phyloP scores from a whole-genome alignment of 2,888 invertebrate genomes.

The Oasisia sp. region DNA sequence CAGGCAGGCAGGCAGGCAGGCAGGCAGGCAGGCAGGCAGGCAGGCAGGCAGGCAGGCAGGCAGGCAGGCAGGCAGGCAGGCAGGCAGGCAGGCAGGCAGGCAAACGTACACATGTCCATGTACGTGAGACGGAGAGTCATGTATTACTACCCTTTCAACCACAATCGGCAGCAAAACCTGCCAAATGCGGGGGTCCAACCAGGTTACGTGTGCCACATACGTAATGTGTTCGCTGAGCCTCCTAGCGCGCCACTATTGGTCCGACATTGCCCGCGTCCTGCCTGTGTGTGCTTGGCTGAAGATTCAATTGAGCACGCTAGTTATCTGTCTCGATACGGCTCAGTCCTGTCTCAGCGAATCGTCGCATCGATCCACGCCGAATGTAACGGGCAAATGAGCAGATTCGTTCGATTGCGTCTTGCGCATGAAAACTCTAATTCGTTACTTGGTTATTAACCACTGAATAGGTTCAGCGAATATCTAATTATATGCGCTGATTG shows the following conservation, averaged over 20 bases:
- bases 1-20: no score
- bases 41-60: no score
- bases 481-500: slow-evolving; percentile 13
- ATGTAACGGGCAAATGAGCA: slow-evolving; percentile 4
- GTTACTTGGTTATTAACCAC: slow-evolving; percentile 1
- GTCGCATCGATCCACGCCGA: background rate
- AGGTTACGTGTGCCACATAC: background rate
- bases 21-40: no score
- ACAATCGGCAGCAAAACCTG: background rate
- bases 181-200: background rate
- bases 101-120: no score
- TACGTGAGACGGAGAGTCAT: no score
- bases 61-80: no score
- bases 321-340: slow-evolving; percentile 4
- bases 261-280: background rate
- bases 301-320: background rate
- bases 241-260: background rate
- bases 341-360: background rate
- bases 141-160: background rate
- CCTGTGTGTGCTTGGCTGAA: background rate
- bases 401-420: slow-evolving; percentile 17
- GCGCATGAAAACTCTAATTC: slow-evolving; percentile 17
- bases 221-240: background rate
- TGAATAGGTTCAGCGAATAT: slow-evolving; percentile 17
- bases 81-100: no score